These are phyloP conservation scores for Eulemur rubriventer DNA, from an alignment of 2,797 vertebrate species.

Conservation along the genomic window DNA sequence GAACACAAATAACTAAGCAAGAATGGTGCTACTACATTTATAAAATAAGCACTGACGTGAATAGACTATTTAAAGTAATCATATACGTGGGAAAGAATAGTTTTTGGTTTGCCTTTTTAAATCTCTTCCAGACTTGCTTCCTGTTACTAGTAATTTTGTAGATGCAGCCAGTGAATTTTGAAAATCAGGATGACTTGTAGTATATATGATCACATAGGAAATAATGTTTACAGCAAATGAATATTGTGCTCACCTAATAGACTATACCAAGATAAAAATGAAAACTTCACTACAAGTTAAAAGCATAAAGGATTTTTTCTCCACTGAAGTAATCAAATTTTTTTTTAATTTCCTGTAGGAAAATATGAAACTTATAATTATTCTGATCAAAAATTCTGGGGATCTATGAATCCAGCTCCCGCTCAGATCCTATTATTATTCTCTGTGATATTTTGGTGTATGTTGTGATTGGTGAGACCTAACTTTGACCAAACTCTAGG, in stretches of 20 bases:
- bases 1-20: not conserved
- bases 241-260: not conserved
- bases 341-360: slow-evolving; percentile 32
- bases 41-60: not conserved
- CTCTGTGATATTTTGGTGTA: not conserved
- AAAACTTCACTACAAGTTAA: not conserved
- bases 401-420: not conserved
- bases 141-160: not conserved
- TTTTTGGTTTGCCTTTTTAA: not conserved
- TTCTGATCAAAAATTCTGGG: slow-evolving; percentile 30
- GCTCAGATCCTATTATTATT: slow-evolving; percentile 27
- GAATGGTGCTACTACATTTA: not conserved
- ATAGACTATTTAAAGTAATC: not conserved
- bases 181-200: not conserved
- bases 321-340: slow-evolving; percentile 18
- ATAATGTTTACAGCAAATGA: not conserved
- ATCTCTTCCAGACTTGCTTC: not conserved
- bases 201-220: not conserved
- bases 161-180: not conserved
- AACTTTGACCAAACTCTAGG: not conserved
- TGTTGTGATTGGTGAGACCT: not conserved
- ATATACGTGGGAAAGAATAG: not conserved
- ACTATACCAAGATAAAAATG: not conserved
- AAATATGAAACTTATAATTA: slow-evolving; percentile 10
- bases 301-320: not conserved